Evolutionary conservation across 2,113 vertebrate genomes (phyloP).

Genomic region (Rhinolophus sinicus): DNA sequence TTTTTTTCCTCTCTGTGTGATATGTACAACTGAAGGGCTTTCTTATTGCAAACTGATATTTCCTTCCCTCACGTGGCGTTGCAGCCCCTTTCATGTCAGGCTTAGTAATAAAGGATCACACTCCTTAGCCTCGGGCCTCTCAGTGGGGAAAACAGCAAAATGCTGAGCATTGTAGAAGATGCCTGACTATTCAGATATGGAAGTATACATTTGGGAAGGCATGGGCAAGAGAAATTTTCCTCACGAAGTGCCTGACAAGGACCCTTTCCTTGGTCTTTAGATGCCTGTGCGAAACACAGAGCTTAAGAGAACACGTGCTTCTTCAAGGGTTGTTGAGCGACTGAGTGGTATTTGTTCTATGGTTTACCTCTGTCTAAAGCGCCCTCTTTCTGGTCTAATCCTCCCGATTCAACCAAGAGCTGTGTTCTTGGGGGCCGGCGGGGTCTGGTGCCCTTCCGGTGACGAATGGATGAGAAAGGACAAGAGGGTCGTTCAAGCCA

Average conservation of each 20-base stretch:
- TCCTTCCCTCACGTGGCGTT: not conserved
- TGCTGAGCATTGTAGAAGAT: not conserved
- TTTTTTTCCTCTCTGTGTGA: not conserved
- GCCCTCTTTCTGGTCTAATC: no score
- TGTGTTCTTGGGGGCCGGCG: not conserved
- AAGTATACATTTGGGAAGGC: not conserved
- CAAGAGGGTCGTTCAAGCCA: not conserved
- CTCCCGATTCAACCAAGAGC: not conserved
- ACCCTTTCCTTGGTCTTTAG: not conserved
- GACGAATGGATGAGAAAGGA: not conserved
- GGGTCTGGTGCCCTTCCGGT: not conserved
- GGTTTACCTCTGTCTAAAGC: not conserved
- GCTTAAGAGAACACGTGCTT: not conserved
- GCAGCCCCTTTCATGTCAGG: conserved; percentile 9
- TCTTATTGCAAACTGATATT: not conserved
- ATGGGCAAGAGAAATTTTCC: not conserved
- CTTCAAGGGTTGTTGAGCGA: not conserved
- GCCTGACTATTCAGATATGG: not conserved
- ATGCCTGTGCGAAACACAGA: accelerated
- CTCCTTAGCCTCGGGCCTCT: not conserved
- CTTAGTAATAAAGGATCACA: not conserved
- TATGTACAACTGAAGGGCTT: not conserved
- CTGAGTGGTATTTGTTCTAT: not conserved
- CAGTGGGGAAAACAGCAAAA: not conserved
- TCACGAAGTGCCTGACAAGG: not conserved